A percentile compares a stretch with the other conserved stretches of the same genome.
Evolutionary conservation across 2,113 vertebrate genomes (phyloP).

Genomic region (Marmota flaviventris): DNA sequence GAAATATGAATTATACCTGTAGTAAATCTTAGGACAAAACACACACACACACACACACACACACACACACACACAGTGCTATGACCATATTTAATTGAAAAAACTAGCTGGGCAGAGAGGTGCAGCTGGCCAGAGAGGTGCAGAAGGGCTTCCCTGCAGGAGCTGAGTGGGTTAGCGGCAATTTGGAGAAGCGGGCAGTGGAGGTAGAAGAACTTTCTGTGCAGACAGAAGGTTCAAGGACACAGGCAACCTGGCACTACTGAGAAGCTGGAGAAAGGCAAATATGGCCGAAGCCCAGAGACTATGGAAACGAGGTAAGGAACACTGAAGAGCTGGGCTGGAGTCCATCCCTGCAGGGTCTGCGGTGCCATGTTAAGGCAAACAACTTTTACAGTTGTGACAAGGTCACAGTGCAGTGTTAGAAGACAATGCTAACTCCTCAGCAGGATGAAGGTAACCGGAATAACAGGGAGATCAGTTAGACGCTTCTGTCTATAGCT

Average conservation of each 20-base stretch:
- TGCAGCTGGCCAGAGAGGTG: neutral
- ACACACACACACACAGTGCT: neutral
- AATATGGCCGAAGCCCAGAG: neutral
- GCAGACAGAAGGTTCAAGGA: neutral
- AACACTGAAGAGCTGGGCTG: neutral
- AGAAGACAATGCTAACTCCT: neutral
- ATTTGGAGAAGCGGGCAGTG: neutral
- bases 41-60: too few species aligned
- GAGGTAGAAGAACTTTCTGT: too few species aligned
- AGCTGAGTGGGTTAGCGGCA: neutral
- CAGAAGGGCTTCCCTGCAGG: neutral
- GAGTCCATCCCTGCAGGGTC: neutral
- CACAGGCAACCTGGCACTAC: neutral
- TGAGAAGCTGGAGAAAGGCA: neutral
- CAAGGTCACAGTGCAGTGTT: neutral
- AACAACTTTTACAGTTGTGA: neutral
- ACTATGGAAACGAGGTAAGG: neutral
- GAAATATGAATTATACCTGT: neutral
- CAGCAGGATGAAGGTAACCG: neutral
- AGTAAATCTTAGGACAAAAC: neutral
- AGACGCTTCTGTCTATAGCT: neutral
- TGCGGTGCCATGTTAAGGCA: neutral
- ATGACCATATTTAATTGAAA: neutral
- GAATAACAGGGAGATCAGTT: neutral
- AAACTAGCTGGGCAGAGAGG: neutral